A percentile compares a stretch with the other conserved stretches of the same genome.
Conservation (phyloP, 2,797 vertebrate species). For the Xiphorhynchus erythropygius region DNA sequence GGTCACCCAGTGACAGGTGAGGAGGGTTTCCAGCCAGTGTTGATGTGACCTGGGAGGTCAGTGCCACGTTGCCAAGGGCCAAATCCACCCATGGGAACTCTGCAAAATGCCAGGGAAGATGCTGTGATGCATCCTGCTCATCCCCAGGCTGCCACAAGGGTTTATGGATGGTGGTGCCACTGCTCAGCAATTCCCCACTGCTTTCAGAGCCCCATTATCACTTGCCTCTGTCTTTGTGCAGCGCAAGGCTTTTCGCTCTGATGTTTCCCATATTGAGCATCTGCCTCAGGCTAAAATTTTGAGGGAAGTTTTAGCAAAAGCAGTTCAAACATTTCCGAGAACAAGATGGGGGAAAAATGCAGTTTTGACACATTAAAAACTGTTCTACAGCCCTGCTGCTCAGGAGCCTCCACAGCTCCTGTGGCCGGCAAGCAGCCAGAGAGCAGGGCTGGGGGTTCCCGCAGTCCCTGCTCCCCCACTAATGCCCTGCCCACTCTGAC, state of each 20-base stretch:
- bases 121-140: neutral
- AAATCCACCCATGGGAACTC: fast-evolving
- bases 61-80: neutral
- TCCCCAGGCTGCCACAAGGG: neutral
- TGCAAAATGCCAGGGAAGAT: neutral
- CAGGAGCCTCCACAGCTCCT: neutral
- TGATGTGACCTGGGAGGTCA: neutral
- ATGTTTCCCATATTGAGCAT: neutral
- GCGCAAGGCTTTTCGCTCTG: neutral
- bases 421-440: fast-evolving
- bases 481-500: neutral
- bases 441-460: neutral
- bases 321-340: slow-evolving; percentile 3
- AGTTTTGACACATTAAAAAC: neutral
- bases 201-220: neutral
- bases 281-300: slow-evolving; percentile 14
- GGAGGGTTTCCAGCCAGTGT: fast-evolving
- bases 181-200: neutral
- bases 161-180: neutral
- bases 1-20: neutral
- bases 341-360: neutral
- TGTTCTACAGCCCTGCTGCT: fast-evolving
- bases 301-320: slow-evolving; percentile 16
- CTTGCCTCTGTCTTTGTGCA: neutral
- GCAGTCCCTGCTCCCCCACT: fast-evolving